phyloP scores from a whole-genome alignment of 2,797 vertebrate species.

The Dendrocincla tyrannina region DNA sequence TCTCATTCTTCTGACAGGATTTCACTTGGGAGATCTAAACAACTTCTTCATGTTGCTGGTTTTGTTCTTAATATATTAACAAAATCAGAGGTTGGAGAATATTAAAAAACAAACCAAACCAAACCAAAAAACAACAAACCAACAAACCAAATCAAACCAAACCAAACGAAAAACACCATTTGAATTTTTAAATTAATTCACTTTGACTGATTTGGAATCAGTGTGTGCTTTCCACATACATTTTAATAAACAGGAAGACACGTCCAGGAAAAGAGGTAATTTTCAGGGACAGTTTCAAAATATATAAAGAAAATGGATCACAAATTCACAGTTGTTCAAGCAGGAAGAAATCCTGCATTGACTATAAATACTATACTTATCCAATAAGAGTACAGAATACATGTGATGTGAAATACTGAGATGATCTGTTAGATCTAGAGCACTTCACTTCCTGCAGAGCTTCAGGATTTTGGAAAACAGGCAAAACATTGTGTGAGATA shows the following conservation, averaged over 20 bases:
- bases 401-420: background rate
- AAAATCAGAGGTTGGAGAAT: background rate
- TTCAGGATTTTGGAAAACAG: background rate
- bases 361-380: background rate
- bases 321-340: background rate
- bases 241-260: constrained; percentile 4
- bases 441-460: background rate
- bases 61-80: constrained; percentile 3
- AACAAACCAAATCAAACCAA: too few relatives aligned
- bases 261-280: background rate
- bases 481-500: background rate
- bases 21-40: background rate
- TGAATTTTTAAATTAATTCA: constrained; percentile 14
- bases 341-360: background rate
- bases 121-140: too few relatives aligned
- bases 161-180: background rate
- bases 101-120: background rate
- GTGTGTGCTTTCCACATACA: background rate
- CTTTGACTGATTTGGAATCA: constrained; percentile 1
- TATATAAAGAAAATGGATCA: background rate
- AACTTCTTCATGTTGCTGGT: background rate
- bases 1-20: background rate
- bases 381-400: background rate
- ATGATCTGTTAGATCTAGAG: background rate
- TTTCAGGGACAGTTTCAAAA: background rate